A percentile compares a stretch with the other conserved stretches of the same genome.
These are phyloP conservation scores for Prochilodus magdalenae DNA, from an alignment of 2,113 vertebrate species.

Conservation along the genomic window DNA sequence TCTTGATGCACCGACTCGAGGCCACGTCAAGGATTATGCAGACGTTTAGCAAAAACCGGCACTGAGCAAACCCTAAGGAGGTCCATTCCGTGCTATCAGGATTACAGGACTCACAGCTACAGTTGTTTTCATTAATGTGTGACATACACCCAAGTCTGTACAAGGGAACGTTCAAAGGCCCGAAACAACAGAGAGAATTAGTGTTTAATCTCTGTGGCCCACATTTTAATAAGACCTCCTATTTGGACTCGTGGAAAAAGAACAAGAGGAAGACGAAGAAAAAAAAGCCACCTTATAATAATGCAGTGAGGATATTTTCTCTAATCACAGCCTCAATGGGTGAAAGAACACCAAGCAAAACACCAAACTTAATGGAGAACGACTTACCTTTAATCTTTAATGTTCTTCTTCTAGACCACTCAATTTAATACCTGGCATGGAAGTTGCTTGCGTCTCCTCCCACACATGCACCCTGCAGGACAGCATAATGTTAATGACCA, in stretches of 20 bases:
- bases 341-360: slow-evolving; percentile 65
- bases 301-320: slow-evolving; percentile 51
- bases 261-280: not conserved
- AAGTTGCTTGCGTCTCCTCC: not conserved
- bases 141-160: slow-evolving; percentile 22
- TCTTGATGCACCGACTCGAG: not conserved
- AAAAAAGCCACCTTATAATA: slow-evolving; percentile 22
- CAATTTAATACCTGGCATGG: not conserved
- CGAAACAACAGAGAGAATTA: slow-evolving; percentile 31
- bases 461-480: not conserved
- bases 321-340: slow-evolving; percentile 62
- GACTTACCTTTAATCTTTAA: slow-evolving; percentile 70
- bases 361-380: slow-evolving; percentile 69
- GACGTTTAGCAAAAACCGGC: not conserved
- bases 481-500: not conserved
- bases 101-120: not conserved
- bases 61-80: not conserved
- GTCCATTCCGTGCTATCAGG: slow-evolving; percentile 22
- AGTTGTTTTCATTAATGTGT: slow-evolving; percentile 55
- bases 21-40: slow-evolving; percentile 24
- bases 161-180: slow-evolving; percentile 38
- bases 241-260: slow-evolving; percentile 24
- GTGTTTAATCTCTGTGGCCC: slow-evolving; percentile 58
- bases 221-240: slow-evolving; percentile 59
- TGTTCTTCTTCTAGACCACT: slow-evolving; percentile 51